Evolutionary conservation across 2,888 invertebrate genomes (phyloP).

Genomic region (Melitaea athalia): DNA sequence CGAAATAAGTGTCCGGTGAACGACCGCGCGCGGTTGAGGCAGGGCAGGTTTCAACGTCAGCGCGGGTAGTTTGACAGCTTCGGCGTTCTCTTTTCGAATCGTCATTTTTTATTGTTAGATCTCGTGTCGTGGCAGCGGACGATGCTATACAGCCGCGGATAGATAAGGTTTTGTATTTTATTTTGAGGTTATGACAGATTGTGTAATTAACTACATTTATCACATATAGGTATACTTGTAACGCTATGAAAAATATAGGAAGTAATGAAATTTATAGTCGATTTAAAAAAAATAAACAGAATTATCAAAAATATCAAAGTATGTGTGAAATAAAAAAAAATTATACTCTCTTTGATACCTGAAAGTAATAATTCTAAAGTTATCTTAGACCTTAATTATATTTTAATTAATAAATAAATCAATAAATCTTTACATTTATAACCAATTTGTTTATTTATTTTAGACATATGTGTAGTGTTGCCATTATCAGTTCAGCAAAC

Average conservation of each 20-base stretch:
- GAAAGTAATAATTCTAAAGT: conserved; percentile 10
- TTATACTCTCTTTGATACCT: neutral
- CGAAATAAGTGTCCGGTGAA: conserved; percentile 74
- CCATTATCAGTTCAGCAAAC: conserved; percentile 5
- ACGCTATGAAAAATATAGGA: too few species aligned
- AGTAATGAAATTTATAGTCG: conserved; percentile 5
- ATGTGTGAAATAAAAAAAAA: neutral
- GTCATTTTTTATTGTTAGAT: conserved; percentile 52
- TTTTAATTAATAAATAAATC: conserved; percentile 11
- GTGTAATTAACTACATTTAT: too few species aligned
- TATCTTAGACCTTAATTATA: conserved; percentile 1
- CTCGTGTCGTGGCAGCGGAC: conserved; percentile 7
- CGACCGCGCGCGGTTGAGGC: conserved; percentile 71
- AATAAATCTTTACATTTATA: conserved; percentile 17
- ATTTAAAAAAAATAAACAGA: neutral
- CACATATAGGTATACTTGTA: too few species aligned
- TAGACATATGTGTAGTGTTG: neutral
- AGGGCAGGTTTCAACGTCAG: conserved; percentile 64
- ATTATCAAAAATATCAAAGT: conserved; percentile 9
- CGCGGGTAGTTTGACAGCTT: conserved; percentile 78
- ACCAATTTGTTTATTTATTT: conserved; percentile 14
- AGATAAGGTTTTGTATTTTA: too few species aligned
- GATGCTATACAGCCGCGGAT: neutral
- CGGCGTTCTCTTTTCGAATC: conserved; percentile 78
- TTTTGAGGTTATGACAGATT: too few species aligned